Base-by-base conservation (phyloP, 2,888 invertebrate species). In the Steinernema scapterisci region DNA sequence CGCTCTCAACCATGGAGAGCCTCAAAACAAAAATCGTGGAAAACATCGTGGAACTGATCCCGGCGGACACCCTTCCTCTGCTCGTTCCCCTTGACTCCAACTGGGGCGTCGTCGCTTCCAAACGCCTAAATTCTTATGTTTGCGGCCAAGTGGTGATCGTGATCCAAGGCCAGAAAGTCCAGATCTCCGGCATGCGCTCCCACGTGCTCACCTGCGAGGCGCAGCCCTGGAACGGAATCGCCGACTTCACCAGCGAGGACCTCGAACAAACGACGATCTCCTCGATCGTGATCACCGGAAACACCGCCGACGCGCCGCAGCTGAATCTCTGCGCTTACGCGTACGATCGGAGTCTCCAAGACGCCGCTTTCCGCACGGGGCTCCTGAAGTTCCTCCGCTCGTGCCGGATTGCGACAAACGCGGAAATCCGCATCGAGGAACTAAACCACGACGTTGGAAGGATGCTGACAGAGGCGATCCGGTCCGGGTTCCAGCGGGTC, bases 401-500 rank as follows among this genome's bases (percentile, higher is more conserved):
- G 5, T 27, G 27, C 16, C 27, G 38, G 7, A 27, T 63, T 13
- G 1, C 31, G 16, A 16, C 63, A 11, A 63, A 5, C 38, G 63
- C 63, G 16, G 63, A 63, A 27, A 27, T 63, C 3, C 63, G 63
- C 38, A 3, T 63, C 16, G 63, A 63, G 25, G 63, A 63, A 27
- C 27, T 63, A 16, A 9, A 11, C 63, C 3, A 6, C 38, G 63
- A 63, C 9, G 19, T 38, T 1, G 63, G 63, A 1, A 6, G 19
- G 5, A 2, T 63, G 3, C 27, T 63, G 16, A 25, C n/a, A 1
- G 31, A 27, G 31, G 27, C 25, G 16, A 1, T 63, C 2, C 63
- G 63, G 16, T 11, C 25, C 1, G 63, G 63, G 31, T 63, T 63
- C 63, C 63, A 63, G 63, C 27, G 38, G 3, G 38, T 25, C 63